A percentile compares a stretch with the other conserved stretches of the same genome.
phyloP scores from a whole-genome alignment of 2,113 vertebrate species.

The Fulica atra region DNA sequence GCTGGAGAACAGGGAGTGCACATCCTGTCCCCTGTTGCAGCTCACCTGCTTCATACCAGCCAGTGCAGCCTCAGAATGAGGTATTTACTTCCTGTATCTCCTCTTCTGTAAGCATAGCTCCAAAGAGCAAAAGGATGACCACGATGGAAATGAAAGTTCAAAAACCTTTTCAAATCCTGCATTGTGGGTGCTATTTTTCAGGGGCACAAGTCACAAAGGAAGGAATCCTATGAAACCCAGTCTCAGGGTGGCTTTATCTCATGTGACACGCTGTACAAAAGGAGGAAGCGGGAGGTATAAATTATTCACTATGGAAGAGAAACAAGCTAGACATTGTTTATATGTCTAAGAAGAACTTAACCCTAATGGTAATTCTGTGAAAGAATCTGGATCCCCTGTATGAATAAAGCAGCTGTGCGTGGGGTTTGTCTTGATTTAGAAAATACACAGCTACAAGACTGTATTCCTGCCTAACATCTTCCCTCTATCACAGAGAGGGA shows the following conservation, averaged over 20 bases:
- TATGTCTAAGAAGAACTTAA: not conserved
- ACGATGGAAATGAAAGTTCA: not conserved
- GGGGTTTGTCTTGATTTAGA: not conserved
- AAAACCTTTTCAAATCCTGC: not conserved
- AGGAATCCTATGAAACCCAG: not conserved
- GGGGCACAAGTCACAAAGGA: not conserved
- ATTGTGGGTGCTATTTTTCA: not conserved
- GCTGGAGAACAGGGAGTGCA: not conserved
- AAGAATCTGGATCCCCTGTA: not conserved
- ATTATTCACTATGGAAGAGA: not conserved
- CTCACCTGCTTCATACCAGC: not conserved
- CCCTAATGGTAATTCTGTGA: not conserved
- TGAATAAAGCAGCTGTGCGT: not conserved
- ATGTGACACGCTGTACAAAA: not conserved
- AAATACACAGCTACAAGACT: not conserved
- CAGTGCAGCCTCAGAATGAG: not conserved
- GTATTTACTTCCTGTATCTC: not conserved
- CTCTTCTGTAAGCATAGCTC: not conserved
- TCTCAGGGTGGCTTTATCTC: not conserved
- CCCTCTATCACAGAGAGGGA: not conserved
- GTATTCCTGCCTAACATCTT: not conserved
- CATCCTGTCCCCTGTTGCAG: not conserved
- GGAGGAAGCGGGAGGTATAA: not conserved
- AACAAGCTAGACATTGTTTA: not conserved
- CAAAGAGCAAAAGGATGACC: not conserved